A percentile compares a stretch with the other conserved stretches of the same genome.
Conservation (phyloP, 2,888 invertebrate species). For the Macroteleia sp. region DNA sequence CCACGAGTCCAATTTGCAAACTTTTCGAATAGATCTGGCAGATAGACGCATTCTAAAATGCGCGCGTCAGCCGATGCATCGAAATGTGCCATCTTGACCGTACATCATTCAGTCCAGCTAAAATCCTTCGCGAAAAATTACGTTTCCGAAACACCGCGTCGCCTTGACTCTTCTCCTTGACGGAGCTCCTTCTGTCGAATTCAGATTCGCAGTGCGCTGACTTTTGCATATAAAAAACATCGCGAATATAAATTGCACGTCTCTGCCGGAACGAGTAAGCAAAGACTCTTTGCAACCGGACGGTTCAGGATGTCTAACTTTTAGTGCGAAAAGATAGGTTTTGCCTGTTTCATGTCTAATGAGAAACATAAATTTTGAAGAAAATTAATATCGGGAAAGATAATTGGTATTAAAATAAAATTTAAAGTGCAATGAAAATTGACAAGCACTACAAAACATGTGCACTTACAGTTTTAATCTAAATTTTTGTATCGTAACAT, state of each 20-base stretch:
- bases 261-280: conserved; percentile 7
- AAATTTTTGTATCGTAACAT: too few relatives aligned
- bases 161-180: conserved; percentile 57
- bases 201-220: conserved; percentile 53
- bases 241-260: conserved; percentile 59
- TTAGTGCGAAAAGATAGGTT: conserved; percentile 2
- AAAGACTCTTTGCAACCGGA: conserved; percentile 21
- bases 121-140: conserved; percentile 60
- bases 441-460: too few relatives aligned
- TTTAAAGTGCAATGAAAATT: too few relatives aligned
- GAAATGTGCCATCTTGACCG: conserved; percentile 57
- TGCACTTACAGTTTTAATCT: too few relatives aligned
- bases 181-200: conserved; percentile 44
- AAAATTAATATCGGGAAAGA: neutral
- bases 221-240: conserved; percentile 63
- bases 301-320: conserved; percentile 31
- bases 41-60: conserved; percentile 24
- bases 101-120: conserved; percentile 44
- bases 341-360: neutral
- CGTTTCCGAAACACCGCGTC: conserved; percentile 57
- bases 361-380: neutral
- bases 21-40: conserved; percentile 46
- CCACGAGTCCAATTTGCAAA: conserved; percentile 45
- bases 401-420: too few relatives aligned
- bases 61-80: conserved; percentile 47